Conservation (phyloP, 2,797 vertebrate genomes). For the Pogonophryne albipinna region DNA sequence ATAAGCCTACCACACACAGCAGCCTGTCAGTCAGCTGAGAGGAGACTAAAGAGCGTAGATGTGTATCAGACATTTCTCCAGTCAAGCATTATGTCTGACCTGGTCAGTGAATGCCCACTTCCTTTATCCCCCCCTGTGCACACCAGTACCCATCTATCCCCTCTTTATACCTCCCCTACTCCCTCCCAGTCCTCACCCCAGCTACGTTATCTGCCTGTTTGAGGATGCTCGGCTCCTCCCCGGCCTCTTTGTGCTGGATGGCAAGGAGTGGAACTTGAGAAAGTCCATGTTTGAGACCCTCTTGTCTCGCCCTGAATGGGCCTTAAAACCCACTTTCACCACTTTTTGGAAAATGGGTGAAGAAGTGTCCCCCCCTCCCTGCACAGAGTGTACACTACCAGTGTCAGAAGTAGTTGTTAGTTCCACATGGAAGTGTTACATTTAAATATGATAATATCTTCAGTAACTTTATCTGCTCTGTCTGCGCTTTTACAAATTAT, state of each 20-base stretch:
- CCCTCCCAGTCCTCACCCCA: conserved; percentile 22
- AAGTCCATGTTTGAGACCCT: conserved; percentile 72
- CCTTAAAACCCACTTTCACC: conserved; percentile 47
- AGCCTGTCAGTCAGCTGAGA: conserved; percentile 72
- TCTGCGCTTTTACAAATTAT: conserved; percentile 14
- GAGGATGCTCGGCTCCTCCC: conserved; percentile 67
- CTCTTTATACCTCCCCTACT: conserved; percentile 12
- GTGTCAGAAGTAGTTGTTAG: too few relatives aligned
- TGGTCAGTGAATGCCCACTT: conserved; percentile 64
- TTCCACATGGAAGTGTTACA: not conserved
- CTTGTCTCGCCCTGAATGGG: conserved; percentile 65
- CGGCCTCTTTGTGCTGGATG: conserved; percentile 59
- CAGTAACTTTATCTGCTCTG: not conserved
- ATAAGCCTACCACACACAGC: conserved; percentile 17
- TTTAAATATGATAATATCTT: conserved; percentile 11
- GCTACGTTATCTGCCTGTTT: conserved; percentile 62
- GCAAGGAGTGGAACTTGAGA: conserved; percentile 76
- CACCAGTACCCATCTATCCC: conserved; percentile 25
- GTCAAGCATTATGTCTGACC: conserved; percentile 78
- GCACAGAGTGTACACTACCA: not conserved
- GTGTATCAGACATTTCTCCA: conserved; percentile 76
- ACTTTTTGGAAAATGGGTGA: not conserved
- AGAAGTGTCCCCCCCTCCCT: accelerated
- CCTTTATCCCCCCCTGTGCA: not conserved
- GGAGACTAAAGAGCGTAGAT: conserved; percentile 75